A percentile compares a stretch with the other conserved stretches of the same genome.
Conservation (phyloP, 2,113 vertebrate genomes). For the Xiphorhynchus elegans region DNA sequence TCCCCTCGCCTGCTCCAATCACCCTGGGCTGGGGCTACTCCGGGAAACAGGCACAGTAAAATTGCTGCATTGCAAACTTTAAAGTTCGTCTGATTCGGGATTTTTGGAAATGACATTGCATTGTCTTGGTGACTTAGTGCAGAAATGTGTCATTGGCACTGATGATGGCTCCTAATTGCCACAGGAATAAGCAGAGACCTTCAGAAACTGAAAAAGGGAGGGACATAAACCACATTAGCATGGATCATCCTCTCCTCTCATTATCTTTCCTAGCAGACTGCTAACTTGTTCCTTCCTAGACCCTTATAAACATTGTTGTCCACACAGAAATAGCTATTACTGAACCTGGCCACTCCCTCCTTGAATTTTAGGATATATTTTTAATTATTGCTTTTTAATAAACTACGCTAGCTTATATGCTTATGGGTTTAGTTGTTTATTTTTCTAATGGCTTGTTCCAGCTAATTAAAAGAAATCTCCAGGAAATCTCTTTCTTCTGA, state of each 20-base stretch:
- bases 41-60: background rate
- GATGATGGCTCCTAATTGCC: background rate
- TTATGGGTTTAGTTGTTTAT: slow-evolving; percentile 33
- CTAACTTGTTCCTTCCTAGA: background rate
- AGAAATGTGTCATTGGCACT: background rate
- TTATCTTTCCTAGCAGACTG: background rate
- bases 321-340: background rate
- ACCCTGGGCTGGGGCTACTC: background rate
- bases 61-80: background rate
- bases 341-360: background rate
- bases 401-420: background rate
- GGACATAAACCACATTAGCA: background rate
- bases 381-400: background rate
- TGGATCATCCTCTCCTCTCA: background rate
- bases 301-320: background rate
- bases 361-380: background rate
- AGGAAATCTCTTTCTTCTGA: slow-evolving; percentile 48
- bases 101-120: background rate
- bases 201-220: background rate
- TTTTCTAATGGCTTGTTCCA: slow-evolving; percentile 40
- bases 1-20: background rate
- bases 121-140: background rate
- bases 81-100: background rate
- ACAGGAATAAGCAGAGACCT: background rate
- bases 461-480: slow-evolving; percentile 56